Evolutionary conservation across 2,888 invertebrate genomes (phyloP), one percentile per base, ranked within the genome.

Genomic region (Drosophila greeni): DNA sequence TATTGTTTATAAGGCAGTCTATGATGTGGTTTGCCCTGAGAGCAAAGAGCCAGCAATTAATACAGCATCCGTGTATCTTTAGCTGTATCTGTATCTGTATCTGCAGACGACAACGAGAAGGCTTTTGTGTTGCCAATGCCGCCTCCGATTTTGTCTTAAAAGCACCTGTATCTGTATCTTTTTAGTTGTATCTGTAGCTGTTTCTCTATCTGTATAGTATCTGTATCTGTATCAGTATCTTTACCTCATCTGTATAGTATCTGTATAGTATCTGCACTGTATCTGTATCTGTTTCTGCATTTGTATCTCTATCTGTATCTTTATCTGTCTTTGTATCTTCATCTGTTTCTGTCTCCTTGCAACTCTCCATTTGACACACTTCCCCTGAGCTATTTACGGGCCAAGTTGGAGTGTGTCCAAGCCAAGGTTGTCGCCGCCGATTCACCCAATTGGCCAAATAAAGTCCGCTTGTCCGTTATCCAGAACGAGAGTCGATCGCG

Each of bases 391-490:
- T 80, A 80, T 80, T 80, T 84, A 76, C 82, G 79, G 79, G 31
- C 18, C 45, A 18, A 45, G 18, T 84, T 84, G 82, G 84, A 79
- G 79, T 82, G 84, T 74, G 20, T 20, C 39, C 24, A 65, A 39
- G 39, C 20, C 79, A 82, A 78, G 81, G 78, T 75, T 83, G 70
- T 43, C 26, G 47, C 69, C 57, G 54, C 70, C 57, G 54, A 68
- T 82, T 80, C 80, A 80, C 80, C 80, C 84, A 80, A 80, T 80
- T 80, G 82, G 80, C 80, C 80, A 80, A 84, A 84, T 80, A 80
- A 56, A 83, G 82, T 74, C 74, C 74, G 75, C 73, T 74, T 31
- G 48, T 74, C 77, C 83, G 81, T 75, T 75, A 78, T 54, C 42
- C 62, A 49, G 49, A 42, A 29, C 40, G 62, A 69, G 37, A 34